phyloP scores from a whole-genome alignment of 2,113 vertebrate species.

The Rutilus rutilus region DNA sequence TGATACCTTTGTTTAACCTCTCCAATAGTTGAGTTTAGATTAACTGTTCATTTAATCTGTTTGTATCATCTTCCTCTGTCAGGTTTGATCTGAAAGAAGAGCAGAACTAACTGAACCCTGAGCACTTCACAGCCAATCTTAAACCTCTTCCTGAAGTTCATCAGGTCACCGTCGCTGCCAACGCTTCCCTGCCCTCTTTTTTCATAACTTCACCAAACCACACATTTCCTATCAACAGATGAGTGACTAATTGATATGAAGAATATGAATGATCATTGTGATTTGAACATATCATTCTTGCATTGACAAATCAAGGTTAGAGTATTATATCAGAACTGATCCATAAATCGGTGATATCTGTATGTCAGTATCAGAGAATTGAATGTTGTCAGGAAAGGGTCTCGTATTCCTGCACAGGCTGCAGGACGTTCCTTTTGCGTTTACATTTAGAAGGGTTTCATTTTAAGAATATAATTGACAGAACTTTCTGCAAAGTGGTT shows the following conservation, averaged over 20 bases:
- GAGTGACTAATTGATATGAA: not conserved
- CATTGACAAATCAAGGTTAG: not conserved
- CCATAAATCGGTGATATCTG: not conserved
- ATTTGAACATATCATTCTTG: not conserved
- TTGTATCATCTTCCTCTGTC: conserved; percentile 22
- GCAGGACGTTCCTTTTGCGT: conserved; percentile 5
- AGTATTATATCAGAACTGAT: not conserved
- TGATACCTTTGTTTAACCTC: not conserved
- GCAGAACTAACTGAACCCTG: conserved; percentile 57
- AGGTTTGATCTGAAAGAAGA: conserved; percentile 76
- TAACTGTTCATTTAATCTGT: not conserved
- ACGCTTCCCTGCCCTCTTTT: not conserved
- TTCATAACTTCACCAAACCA: not conserved
- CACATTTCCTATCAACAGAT: not conserved
- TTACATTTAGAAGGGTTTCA: not conserved
- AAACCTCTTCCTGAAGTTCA: not conserved
- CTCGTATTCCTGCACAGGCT: conserved; percentile 11
- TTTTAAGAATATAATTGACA: not conserved
- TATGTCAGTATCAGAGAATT: not conserved
- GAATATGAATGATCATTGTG: not conserved
- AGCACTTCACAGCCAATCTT: not conserved
- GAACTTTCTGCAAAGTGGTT: not conserved
- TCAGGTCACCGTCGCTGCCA: conserved; percentile 2
- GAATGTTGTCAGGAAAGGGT: not conserved
- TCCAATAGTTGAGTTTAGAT: not conserved